These are phyloP conservation scores for Serripes groenlandicus DNA, from an alignment of 2,888 invertebrate genomes.

Conservation along the genomic window DNA sequence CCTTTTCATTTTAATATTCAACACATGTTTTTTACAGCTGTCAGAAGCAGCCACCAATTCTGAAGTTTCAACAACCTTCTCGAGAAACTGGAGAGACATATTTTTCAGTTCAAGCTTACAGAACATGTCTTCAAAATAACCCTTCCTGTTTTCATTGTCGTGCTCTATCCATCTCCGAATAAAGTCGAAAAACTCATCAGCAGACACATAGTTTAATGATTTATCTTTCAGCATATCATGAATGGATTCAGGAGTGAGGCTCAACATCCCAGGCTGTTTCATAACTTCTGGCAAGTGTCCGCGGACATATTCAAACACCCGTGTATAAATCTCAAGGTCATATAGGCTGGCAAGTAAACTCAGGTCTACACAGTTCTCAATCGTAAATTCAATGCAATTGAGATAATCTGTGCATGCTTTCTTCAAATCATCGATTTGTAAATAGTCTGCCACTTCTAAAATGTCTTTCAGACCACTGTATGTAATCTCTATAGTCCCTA, in stretches of 20 bases:
- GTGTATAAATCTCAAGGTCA: constrained; percentile 75
- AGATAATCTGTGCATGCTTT: constrained; percentile 72
- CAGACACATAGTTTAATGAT: constrained; percentile 73
- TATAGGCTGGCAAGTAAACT: constrained; percentile 75
- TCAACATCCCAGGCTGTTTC: constrained; percentile 71
- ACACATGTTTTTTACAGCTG: constrained; percentile 69
- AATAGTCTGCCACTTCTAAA: constrained; percentile 78
- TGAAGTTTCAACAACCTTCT: constrained; percentile 65
- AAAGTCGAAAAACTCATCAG: constrained; percentile 74
- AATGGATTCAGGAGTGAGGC: constrained; percentile 76
- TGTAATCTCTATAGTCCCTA: constrained; percentile 68
- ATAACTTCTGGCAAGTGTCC: constrained; percentile 76
- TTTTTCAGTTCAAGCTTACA: constrained; percentile 71
- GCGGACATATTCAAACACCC: constrained; percentile 71
- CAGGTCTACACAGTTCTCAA: constrained; percentile 75
- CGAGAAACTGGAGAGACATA: constrained; percentile 64
- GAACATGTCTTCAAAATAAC: constrained; percentile 72
- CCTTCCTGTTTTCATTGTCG: constrained; percentile 63
- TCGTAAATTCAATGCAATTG: constrained; percentile 60
- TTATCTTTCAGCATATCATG: constrained; percentile 70
- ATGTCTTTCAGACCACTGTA: constrained; percentile 70
- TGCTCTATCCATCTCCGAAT: constrained; percentile 74
- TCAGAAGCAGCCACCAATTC: constrained; percentile 63
- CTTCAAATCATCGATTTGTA: constrained; percentile 77
- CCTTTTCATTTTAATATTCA: constrained; percentile 71